Conservation (phyloP, 2,113 vertebrate species). For the Megalops atlanticus region DNA sequence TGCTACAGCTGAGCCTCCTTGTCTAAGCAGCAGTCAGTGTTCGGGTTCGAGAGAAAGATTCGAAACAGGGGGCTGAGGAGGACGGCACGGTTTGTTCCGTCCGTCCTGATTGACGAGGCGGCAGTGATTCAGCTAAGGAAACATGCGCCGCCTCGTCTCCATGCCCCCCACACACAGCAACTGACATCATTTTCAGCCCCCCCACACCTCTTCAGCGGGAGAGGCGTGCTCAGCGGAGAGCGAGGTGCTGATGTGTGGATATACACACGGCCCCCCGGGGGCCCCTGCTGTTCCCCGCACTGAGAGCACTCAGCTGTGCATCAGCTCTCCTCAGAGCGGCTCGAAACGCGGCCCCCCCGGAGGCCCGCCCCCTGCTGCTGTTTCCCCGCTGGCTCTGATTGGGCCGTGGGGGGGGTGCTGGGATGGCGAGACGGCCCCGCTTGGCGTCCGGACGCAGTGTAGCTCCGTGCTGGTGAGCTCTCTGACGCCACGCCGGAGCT, state of each 20-base stretch:
- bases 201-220: conserved; percentile 45
- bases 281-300: conserved; percentile 42
- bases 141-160: too few species aligned
- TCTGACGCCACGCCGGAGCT: conserved; percentile 61
- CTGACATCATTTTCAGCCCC: too few species aligned
- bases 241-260: conserved; percentile 47
- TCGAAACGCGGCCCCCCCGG: conserved; percentile 59
- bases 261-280: conserved; percentile 34
- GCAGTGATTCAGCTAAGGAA: too few species aligned
- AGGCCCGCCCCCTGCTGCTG: conserved; percentile 69
- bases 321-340: conserved; percentile 54
- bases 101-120: too few species aligned
- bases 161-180: too few species aligned
- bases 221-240: conserved; percentile 52
- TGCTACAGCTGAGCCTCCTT: too few species aligned
- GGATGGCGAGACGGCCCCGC: conserved; percentile 68
- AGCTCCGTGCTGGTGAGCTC: conserved; percentile 67
- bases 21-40: too few species aligned
- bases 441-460: conserved; percentile 66
- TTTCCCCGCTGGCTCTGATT: conserved; percentile 69
- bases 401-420: conserved; percentile 44
- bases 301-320: conserved; percentile 68
- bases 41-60: too few species aligned
- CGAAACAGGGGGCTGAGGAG: too few species aligned
- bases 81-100: too few species aligned